Conservation (phyloP, 2,888 invertebrate genomes). For the Caenorhabditis plicata region DNA sequence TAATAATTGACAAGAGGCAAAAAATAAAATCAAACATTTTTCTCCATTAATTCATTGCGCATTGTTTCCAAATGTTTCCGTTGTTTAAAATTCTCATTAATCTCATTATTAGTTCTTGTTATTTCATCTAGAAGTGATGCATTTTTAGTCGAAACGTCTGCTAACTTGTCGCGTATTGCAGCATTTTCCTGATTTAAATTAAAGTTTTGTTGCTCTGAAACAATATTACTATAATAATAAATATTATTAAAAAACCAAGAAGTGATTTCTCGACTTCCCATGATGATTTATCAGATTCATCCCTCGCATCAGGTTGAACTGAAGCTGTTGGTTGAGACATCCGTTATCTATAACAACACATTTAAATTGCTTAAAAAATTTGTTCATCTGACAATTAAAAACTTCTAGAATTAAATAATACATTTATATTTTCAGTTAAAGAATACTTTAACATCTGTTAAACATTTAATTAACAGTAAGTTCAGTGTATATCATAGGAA, state of each 20-base stretch:
- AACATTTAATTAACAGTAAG: too few relatives aligned
- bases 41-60: slow-evolving; percentile 26
- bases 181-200: slow-evolving; percentile 24
- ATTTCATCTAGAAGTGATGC: slow-evolving; percentile 15
- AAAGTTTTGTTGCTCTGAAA: slow-evolving; percentile 22
- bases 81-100: slow-evolving; percentile 7
- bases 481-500: too few relatives aligned
- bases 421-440: too few relatives aligned
- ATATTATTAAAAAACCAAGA: neutral
- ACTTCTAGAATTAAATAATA: too few relatives aligned
- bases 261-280: slow-evolving; percentile 29
- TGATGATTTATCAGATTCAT: slow-evolving; percentile 11
- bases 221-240: neutral
- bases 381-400: too few relatives aligned
- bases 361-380: too few relatives aligned
- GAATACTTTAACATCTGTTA: too few relatives aligned
- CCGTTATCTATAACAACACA: too few relatives aligned
- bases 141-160: slow-evolving; percentile 10
- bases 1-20: neutral
- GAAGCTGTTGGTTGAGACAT: slow-evolving; percentile 8
- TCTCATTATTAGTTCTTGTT: slow-evolving; percentile 4
- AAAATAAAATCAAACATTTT: slow-evolving; percentile 11
- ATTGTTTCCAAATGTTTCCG: slow-evolving; percentile 22
- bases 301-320: slow-evolving; percentile 1
- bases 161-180: slow-evolving; percentile 14